Evolutionary conservation across 1,140 invertebrate genomes (phyloP), one percentile per base, ranked within the genome.

Genomic region (Ooceraea biroi): DNA sequence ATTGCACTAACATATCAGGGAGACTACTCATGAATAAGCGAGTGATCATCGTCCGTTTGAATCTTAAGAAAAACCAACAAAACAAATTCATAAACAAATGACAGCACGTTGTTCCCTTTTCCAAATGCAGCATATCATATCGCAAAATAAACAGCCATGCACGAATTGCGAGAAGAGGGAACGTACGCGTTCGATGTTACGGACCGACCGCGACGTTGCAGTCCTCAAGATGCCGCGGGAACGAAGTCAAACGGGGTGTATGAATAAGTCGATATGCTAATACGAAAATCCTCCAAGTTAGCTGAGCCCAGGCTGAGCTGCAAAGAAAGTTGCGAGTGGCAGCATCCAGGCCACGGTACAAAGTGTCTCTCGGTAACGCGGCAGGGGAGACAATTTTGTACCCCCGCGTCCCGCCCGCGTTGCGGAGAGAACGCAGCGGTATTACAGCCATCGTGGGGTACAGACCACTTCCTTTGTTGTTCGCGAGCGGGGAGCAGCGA

Each of bases 251-350:
- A 68, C 82, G 86, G 86, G 88, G 87, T 90, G 87, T 91, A 92
- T 92, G 91, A 92, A 92, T 92, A 92, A 92, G 91, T 92, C 91
- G 91, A 92, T 92, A 92, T 92, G 91, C 90, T 91, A 91, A 92
- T 92, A 87, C 80, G 84, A 88, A 91, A 90, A 90, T 91, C 90
- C 88, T 91, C 87, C 48, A 91, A 92, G 91, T 92, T 92, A 89
- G 90, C 87, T 69, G 84, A 90, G 87, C 71, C 65, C 57, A 73
- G 82, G 63, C 72, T 52, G 73, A 73, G 80, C 50, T 46, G 63
- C 50, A 41, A 90, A 85, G 90, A 91, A 91, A 91, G 89, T 89
- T 85, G 86, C 90, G 60, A 71, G 66, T n/a, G n/a, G n/a, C n/a
- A n/a, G 78, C 84, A 85, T 87, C 73, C 85, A 76, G 77, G 57